A percentile compares a stretch with the other conserved stretches of the same genome.
Conservation (phyloP, 2,797 vertebrate genomes). For the Nyctalus aviator region DNA sequence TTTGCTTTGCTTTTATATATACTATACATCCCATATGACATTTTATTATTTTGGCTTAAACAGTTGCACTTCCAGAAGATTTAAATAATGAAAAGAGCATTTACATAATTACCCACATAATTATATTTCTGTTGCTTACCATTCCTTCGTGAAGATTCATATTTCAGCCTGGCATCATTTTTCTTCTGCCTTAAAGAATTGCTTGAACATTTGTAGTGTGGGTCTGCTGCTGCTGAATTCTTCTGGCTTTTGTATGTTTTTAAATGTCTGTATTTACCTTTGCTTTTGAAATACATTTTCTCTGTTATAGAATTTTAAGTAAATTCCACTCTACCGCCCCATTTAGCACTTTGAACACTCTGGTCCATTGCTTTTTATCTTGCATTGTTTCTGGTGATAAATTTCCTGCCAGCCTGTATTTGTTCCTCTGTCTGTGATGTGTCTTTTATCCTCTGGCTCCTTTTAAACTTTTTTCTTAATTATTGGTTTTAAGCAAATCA, state of each 20-base stretch:
- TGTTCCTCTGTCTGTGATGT: neutral
- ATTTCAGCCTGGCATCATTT: neutral
- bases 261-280: neutral
- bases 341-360: neutral
- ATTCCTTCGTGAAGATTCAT: neutral
- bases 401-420: neutral
- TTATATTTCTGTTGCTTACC: neutral
- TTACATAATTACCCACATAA: neutral
- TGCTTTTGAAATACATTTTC: conserved; percentile 4
- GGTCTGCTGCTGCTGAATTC: neutral
- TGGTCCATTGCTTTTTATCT: neutral
- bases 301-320: neutral
- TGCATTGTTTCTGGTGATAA: neutral
- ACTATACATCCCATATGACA: neutral
- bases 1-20: neutral
- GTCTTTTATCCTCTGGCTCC: neutral
- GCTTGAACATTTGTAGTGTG: neutral
- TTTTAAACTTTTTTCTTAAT: neutral
- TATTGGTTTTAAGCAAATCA: neutral
- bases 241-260: neutral
- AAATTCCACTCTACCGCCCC: neutral
- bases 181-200: neutral
- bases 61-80: neutral
- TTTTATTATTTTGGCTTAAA: conserved; percentile 4
- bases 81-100: neutral